Base-by-base conservation (phyloP, 2,797 vertebrate genomes). In the Coreius guichenoti region DNA sequence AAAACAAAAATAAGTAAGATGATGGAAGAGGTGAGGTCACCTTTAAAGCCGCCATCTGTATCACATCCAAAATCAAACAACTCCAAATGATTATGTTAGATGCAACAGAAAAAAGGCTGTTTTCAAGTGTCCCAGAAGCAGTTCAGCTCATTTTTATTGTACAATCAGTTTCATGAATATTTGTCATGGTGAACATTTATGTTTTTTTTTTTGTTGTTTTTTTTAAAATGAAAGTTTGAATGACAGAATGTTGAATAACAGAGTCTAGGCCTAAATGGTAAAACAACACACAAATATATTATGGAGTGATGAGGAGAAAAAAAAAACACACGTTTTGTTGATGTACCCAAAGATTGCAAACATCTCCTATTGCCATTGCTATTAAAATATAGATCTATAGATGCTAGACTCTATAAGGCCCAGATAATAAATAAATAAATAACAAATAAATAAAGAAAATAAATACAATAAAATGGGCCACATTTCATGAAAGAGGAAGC, bases 341-440 rank as follows among this genome's bases (percentile, higher is more conserved):
- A 69, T 85, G 51, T 73, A 79, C 31, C 77, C 63, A 80, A 78
- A 61, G 54, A 78, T 54, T 77, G 87, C 43, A 90, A 87, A 86
- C 80, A 83, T 88, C 77, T 83, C 29, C 3, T 65, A 39, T 81
- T 82, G 80, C 86, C 73, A 84, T 86, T 82, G 89, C 73, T 90
- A 87, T 88, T 91, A 88, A 91, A 90, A 91, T 91, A 80, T 80
- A 90, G 85, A 89, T 88, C 47, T 88, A 84, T 86, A 90, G 84
- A 85, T 87, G 81, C 86, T 86, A 86, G 84, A 86, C 86, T 88
- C 88, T 76, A 87, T 84, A 87, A 90, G 89, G 92, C 89, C 91
- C 90, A 88, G 83, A 81, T 70, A 92, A 91, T 90, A 91, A 90
- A 92, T 92, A 92, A 91, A 91, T 90, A 92, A 91, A 92, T 92